phyloP scores from a whole-genome alignment of 2,888 invertebrate genomes.

The Hipparchia semele region DNA sequence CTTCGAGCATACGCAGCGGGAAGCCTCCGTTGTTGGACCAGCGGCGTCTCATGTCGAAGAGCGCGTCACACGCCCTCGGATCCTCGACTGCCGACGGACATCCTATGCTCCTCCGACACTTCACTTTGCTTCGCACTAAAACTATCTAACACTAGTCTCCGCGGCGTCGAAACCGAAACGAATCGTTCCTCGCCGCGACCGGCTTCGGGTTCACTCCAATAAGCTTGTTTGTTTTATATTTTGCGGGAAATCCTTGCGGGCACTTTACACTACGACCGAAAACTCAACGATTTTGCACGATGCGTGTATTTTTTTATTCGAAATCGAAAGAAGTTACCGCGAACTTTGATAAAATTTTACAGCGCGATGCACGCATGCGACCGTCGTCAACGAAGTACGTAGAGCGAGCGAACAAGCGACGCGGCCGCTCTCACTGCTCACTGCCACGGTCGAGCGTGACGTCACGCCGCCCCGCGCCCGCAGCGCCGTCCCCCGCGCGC shows the following conservation, averaged over 20 bases:
- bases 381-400: constrained; percentile 77
- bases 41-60: constrained; percentile 88
- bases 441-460: constrained; percentile 82
- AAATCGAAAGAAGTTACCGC: constrained; percentile 62
- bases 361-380: constrained; percentile 77
- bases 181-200: constrained; percentile 62
- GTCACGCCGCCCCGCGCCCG: constrained; percentile 66
- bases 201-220: constrained; percentile 57
- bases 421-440: constrained; percentile 81
- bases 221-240: constrained; percentile 47
- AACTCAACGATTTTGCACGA: constrained; percentile 60
- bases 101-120: constrained; percentile 78
- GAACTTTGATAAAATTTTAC: constrained; percentile 57
- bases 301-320: constrained; percentile 41
- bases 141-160: constrained; percentile 72
- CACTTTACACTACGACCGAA: constrained; percentile 70
- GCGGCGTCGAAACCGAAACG: constrained; percentile 65
- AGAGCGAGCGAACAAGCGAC: constrained; percentile 70
- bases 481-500: constrained; percentile 47
- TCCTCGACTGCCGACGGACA: constrained; percentile 70
- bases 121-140: constrained; percentile 76
- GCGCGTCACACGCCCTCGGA: constrained; percentile 73
- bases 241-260: constrained; percentile 54
- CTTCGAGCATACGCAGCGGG: constrained; percentile 86
- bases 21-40: constrained; percentile 90